A percentile compares a stretch with the other conserved stretches of the same genome.
Conservation (phyloP, 2,113 vertebrate genomes). For the Bubalus kerabau region DNA sequence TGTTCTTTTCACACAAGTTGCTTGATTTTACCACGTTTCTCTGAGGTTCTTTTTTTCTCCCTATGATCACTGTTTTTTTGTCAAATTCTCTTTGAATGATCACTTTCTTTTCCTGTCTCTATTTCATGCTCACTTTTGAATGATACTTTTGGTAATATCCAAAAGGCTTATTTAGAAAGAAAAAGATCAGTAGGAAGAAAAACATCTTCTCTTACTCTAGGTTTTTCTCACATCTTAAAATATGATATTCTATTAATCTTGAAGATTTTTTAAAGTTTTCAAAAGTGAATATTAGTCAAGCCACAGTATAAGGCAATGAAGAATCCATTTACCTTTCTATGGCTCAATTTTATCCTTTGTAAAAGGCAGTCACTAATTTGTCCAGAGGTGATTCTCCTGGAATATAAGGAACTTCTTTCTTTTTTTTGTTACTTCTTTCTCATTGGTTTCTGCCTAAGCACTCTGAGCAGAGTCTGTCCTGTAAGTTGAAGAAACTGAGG, state of each 20-base stretch:
- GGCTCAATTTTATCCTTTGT: not conserved
- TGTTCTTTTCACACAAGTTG: constrained; percentile 54
- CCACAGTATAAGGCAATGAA: not conserved
- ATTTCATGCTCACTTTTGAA: constrained; percentile 27
- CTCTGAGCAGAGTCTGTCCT: not conserved
- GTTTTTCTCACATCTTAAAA: constrained; percentile 27
- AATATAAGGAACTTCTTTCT: constrained; percentile 70
- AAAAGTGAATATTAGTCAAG: constrained; percentile 48
- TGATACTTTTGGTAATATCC: constrained; percentile 18
- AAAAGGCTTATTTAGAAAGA: constrained; percentile 7
- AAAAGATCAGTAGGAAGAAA: constrained; percentile 31
- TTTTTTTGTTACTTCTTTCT: constrained; percentile 25
- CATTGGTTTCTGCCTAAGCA: constrained; percentile 30
- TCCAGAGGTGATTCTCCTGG: constrained; percentile 42
- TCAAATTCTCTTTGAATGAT: constrained; percentile 31
- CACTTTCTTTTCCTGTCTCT: constrained; percentile 19
- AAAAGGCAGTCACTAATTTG: not conserved
- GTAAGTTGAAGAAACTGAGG: not conserved
- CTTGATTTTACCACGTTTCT: constrained; percentile 43
- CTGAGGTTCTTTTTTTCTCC: not conserved
- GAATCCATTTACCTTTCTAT: not conserved
- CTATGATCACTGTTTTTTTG: not conserved
- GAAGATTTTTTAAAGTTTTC: not conserved
- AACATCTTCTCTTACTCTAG: not conserved
- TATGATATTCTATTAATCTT: constrained; percentile 25